These are phyloP conservation scores for Vidua chalybeata DNA, from an alignment of 2,113 vertebrate genomes.

Conservation along the genomic window DNA sequence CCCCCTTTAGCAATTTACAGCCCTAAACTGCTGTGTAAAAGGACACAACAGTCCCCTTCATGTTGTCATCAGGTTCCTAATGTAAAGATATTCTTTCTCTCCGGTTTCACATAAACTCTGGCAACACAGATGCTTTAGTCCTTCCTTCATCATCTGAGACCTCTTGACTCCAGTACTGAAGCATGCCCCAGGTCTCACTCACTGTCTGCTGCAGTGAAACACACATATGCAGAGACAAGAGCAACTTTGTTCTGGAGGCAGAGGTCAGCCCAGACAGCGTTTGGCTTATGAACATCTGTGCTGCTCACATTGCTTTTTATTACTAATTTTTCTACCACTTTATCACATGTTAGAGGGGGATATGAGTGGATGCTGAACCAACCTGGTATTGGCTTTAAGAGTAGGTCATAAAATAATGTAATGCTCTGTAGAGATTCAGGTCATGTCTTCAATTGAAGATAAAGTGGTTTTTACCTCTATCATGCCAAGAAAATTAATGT, in stretches of 20 bases:
- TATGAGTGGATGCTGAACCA: neutral
- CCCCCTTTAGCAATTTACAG: neutral
- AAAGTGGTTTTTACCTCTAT: conserved; percentile 7
- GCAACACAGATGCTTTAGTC: neutral
- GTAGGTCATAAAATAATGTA: neutral
- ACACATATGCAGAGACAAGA: neutral
- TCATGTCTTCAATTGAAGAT: neutral
- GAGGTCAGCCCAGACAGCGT: neutral
- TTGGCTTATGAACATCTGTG: neutral
- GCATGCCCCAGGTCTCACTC: rapidly evolving
- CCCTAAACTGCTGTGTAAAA: neutral
- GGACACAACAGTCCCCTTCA: neutral
- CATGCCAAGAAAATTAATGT: conserved; percentile 25
- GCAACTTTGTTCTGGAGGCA: neutral
- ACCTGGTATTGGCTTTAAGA: neutral
- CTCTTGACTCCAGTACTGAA: neutral
- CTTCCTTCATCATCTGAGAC: neutral
- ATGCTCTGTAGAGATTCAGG: neutral
- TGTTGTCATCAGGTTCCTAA: neutral
- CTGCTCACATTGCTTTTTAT: neutral
- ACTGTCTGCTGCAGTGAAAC: neutral
- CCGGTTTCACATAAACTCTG: neutral
- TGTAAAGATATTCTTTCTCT: neutral
- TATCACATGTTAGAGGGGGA: neutral
- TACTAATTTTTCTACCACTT: neutral